Conservation (phyloP, 2,113 vertebrate species). For the Petrocephalus zakoni region DNA sequence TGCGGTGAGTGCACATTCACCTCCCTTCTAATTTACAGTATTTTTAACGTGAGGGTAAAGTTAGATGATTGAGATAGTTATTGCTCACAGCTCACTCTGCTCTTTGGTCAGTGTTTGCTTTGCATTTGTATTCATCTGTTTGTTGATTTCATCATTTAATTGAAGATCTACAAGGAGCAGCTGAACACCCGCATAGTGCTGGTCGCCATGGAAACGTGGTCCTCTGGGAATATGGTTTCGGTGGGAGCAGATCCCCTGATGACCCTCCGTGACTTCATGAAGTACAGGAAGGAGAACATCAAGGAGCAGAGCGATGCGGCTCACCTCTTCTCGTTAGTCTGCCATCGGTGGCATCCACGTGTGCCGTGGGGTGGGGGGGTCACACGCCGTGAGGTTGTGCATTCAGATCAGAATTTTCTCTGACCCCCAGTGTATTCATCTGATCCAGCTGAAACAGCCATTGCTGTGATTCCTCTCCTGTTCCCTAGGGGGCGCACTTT, state of each 20-base stretch:
- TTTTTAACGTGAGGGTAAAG: neutral
- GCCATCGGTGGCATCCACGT: neutral
- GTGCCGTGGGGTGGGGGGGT: neutral
- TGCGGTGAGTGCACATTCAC: conserved; percentile 65
- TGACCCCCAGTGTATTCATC: neutral
- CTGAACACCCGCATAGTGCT: conserved; percentile 92
- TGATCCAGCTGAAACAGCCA: neutral
- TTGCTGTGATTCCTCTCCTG: conserved; percentile 9
- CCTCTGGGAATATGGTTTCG: conserved; percentile 75
- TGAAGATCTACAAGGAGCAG: conserved; percentile 89
- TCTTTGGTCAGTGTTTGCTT: neutral
- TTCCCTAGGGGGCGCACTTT: conserved; percentile 77
- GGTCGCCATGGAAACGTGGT: conserved; percentile 95
- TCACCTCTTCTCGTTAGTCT: conserved; percentile 87
- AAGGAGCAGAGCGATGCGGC: conserved; percentile 76
- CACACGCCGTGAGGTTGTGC: neutral
- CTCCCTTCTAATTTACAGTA: neutral
- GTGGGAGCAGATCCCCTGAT: conserved; percentile 74
- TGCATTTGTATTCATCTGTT: neutral
- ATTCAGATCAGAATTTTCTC: neutral
- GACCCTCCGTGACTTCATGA: conserved; percentile 79
- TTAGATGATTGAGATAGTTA: neutral
- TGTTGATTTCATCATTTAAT: neutral
- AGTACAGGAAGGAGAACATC: conserved; percentile 74
- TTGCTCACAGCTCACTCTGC: neutral